A percentile compares a stretch with the other conserved stretches of the same genome.
Conservation (phyloP, 1,140 invertebrate genomes). For the Macrobrachium rosenbergii region DNA sequence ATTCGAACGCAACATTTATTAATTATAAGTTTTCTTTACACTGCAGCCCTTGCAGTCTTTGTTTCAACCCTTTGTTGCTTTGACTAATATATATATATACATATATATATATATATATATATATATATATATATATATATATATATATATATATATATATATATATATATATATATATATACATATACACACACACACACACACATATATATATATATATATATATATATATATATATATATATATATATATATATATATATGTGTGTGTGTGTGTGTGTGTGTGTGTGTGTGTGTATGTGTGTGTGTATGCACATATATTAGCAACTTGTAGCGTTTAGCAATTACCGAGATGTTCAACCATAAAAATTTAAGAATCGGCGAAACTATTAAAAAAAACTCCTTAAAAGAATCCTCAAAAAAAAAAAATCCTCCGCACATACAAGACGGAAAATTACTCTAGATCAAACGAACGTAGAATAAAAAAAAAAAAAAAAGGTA, state of each 20-base stretch:
- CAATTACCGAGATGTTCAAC: no score
- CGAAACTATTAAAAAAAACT: no score
- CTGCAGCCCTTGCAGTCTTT: background rate
- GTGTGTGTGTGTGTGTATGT: background rate
- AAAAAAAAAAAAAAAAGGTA: no score
- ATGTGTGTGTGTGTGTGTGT: background rate
- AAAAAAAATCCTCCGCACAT: no score
- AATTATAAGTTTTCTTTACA: no score
- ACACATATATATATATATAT: conserved; percentile 19
- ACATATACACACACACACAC: background rate
- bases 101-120: conserved; percentile 34
- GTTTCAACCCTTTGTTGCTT: background rate
- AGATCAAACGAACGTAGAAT: no score
- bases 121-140: conserved; percentile 34
- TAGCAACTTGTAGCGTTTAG: background rate
- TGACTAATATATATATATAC: background rate
- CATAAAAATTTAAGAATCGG: no score
- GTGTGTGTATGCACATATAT: background rate
- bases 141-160: conserved; percentile 30
- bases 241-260: conserved; percentile 20
- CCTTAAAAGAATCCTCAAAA: no score
- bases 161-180: no score
- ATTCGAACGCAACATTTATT: no score
- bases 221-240: conserved; percentile 20
- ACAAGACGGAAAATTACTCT: no score